A percentile compares a stretch with the other conserved stretches of the same genome.
Evolutionary conservation across 2,113 vertebrate genomes (phyloP).

Genomic region (Caracal caracal): DNA sequence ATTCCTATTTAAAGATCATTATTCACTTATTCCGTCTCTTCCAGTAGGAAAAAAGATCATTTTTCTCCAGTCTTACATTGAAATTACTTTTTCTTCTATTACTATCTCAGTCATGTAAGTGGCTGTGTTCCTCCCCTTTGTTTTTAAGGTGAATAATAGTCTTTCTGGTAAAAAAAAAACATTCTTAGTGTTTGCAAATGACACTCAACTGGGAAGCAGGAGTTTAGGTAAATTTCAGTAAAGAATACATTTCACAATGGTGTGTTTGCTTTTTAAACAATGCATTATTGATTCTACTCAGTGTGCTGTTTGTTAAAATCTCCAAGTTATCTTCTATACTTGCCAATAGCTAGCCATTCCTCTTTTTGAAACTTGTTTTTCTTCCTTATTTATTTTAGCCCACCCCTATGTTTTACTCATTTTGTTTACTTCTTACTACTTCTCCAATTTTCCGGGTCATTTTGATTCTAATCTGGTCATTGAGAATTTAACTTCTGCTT

Average conservation of each 20-base stretch:
- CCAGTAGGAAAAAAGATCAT: background rate
- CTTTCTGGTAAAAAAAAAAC: conserved; percentile 31
- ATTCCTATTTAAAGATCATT: background rate
- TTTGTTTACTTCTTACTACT: conserved; percentile 68
- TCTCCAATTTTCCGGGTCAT: conserved; percentile 69
- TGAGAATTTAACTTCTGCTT: conserved; percentile 77
- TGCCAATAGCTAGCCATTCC: background rate
- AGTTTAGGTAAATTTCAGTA: background rate
- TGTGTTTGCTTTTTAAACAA: conserved; percentile 42
- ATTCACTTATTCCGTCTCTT: conserved; percentile 34
- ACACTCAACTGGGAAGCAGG: background rate
- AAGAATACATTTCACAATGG: conserved; percentile 3
- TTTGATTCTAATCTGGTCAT: conserved; percentile 71
- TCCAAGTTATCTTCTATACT: background rate
- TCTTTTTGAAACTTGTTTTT: conserved; percentile 48
- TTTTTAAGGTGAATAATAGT: background rate
- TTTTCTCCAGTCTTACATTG: conserved; percentile 29
- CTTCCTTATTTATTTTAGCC: conserved; percentile 39
- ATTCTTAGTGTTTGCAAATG: conserved; percentile 48
- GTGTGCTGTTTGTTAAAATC: conserved; percentile 6
- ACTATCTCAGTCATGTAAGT: background rate
- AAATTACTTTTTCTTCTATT: background rate
- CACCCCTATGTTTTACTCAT: conserved; percentile 6
- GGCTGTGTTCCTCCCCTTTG: background rate
- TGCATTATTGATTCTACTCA: background rate